These are phyloP conservation scores for Euleptes europaea DNA, from an alignment of 2,113 vertebrate species.

Conservation along the genomic window DNA sequence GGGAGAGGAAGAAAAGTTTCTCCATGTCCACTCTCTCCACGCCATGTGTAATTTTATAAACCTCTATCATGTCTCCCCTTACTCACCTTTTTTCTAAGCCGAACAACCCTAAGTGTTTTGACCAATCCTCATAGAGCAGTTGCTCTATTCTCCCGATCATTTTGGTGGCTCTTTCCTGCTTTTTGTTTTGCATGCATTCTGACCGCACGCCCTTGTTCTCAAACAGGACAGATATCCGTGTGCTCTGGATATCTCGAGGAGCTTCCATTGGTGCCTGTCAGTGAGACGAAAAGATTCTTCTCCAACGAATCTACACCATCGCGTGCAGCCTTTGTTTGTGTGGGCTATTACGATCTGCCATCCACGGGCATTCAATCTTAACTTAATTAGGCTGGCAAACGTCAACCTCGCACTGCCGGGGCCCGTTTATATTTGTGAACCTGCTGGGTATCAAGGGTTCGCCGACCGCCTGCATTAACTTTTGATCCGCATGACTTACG, in stretches of 20 bases:
- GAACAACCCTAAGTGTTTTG: too few species aligned
- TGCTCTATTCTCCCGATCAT: too few species aligned
- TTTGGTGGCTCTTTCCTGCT: too few species aligned
- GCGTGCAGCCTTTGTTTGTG: conserved; percentile 42
- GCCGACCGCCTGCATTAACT: conserved; percentile 50
- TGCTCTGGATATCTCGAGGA: neutral
- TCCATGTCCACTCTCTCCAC: too few species aligned
- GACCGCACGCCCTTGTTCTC: too few species aligned
- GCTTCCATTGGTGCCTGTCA: conserved; percentile 19
- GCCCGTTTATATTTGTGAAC: conserved; percentile 48
- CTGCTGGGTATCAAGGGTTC: conserved; percentile 50
- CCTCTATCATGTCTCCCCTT: too few species aligned
- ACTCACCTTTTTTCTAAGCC: too few species aligned
- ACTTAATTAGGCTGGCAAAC: conserved; percentile 69
- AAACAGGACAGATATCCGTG: too few species aligned
- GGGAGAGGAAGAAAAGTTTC: too few species aligned
- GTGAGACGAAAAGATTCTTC: conserved; percentile 44
- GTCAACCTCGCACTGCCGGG: conserved; percentile 39
- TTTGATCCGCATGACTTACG: conserved; percentile 60
- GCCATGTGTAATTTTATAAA: too few species aligned
- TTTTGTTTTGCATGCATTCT: too few species aligned
- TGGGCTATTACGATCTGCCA: conserved; percentile 55
- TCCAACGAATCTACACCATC: conserved; percentile 52
- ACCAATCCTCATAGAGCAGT: too few species aligned
- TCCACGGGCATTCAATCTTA: conserved; percentile 60